Percentiles rank a stretch among this genome's conserved stretches.
phyloP scores from a whole-genome alignment of 2,113 vertebrate genomes.

The Pseudopodoces humilis region DNA sequence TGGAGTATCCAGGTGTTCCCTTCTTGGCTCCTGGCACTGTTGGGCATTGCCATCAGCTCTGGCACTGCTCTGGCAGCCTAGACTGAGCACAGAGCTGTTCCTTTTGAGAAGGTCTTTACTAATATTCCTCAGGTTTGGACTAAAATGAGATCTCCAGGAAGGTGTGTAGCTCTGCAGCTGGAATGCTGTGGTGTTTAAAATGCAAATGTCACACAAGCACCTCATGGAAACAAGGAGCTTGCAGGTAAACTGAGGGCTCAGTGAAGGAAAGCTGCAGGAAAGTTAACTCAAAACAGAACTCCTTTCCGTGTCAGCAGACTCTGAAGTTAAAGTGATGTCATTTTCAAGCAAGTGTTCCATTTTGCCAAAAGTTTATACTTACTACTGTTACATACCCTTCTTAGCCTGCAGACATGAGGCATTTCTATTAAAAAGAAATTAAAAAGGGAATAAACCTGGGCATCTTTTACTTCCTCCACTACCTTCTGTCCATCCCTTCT shows the following conservation, averaged over 20 bases:
- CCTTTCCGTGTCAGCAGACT: not conserved
- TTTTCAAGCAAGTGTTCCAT: not conserved
- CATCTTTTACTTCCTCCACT: not conserved
- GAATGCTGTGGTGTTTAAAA: not conserved
- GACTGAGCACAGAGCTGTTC: not conserved
- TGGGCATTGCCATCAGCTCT: not conserved
- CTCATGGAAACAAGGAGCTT: not conserved
- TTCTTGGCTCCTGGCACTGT: not conserved
- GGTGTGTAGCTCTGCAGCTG: not conserved
- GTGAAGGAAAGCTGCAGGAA: not conserved
- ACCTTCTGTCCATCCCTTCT: not conserved
- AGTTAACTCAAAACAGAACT: not conserved
- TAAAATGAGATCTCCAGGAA: not conserved
- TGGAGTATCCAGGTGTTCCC: not conserved
- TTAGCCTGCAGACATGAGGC: not conserved
- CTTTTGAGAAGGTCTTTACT: not conserved
- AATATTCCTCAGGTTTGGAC: not conserved
- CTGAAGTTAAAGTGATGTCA: not conserved
- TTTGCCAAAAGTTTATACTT: not conserved
- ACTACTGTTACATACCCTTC: not conserved
- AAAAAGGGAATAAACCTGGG: not conserved
- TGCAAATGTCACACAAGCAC: not conserved
- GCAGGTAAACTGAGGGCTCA: not conserved
- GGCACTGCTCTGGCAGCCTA: not conserved
- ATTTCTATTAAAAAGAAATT: not conserved